These are phyloP conservation scores for Aulostomus chinensis DNA, from an alignment of 2,797 vertebrate genomes.

Conservation along the genomic window DNA sequence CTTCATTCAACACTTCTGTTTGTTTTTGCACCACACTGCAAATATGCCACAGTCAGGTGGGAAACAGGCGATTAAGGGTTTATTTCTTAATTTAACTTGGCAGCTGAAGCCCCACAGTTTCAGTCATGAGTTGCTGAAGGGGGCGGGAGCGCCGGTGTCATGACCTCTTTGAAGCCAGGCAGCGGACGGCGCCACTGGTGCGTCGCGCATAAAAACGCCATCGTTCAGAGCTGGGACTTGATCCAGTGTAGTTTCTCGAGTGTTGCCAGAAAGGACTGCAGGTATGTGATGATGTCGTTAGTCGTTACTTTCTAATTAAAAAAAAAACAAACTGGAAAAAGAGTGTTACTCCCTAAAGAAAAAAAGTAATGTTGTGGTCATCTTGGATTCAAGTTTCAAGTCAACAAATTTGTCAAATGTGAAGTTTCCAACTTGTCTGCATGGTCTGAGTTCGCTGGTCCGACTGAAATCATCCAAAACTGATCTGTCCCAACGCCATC, in stretches of 20 bases:
- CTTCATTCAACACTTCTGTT: neutral
- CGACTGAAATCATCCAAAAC: too few species aligned
- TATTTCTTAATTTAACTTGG: constrained; percentile 19
- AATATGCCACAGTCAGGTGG: neutral
- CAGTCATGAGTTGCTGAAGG: constrained; percentile 1
- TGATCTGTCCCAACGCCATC: too few species aligned
- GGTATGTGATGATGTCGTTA: neutral
- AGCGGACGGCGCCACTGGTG: neutral
- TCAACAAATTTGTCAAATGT: too few species aligned
- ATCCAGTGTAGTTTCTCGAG: neutral
- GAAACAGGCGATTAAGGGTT: constrained; percentile 8
- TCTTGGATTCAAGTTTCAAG: too few species aligned
- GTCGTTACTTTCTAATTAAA: too few species aligned
- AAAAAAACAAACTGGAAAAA: too few species aligned
- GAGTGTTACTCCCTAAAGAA: too few species aligned
- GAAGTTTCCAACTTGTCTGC: too few species aligned
- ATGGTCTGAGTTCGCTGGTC: too few species aligned
- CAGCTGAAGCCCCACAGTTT: neutral
- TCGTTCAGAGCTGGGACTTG: neutral
- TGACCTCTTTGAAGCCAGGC: neutral
- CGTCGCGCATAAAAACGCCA: neutral
- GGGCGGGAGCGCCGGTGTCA: neutral
- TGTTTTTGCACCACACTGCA: neutral
- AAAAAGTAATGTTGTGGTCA: too few species aligned
- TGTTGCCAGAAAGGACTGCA: neutral